Conservation (phyloP, 2,888 invertebrate genomes). For the Drosophila flavopinicola region DNA sequence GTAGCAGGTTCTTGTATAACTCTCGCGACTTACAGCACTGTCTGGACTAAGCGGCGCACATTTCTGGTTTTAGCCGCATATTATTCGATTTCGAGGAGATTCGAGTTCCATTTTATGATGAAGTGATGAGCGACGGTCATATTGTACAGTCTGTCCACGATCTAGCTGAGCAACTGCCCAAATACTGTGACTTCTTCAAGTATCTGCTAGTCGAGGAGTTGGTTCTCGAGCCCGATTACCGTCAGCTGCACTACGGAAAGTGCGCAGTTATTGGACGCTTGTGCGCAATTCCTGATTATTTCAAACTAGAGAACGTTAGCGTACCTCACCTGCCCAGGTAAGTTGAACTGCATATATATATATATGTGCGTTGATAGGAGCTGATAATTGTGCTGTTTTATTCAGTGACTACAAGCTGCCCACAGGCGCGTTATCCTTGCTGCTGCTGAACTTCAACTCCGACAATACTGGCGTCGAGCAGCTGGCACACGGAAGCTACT, state of each 20-base stretch:
- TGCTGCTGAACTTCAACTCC: slow-evolving; percentile 62
- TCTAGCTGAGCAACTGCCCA: slow-evolving; percentile 38
- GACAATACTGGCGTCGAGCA: slow-evolving; percentile 23
- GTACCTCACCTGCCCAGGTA: slow-evolving; percentile 72
- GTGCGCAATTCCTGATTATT: slow-evolving; percentile 39
- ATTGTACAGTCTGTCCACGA: too few species aligned
- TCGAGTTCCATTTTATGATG: not conserved
- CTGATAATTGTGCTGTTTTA: not conserved
- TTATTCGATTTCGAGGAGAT: not conserved
- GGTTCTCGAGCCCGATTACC: slow-evolving; percentile 63
- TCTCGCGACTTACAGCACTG: slow-evolving; percentile 25
- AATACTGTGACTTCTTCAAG: slow-evolving; percentile 74
- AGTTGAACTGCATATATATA: not conserved
- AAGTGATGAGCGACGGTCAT: slow-evolving; percentile 44
- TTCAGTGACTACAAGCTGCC: slow-evolving; percentile 71
- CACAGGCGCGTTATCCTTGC: slow-evolving; percentile 67
- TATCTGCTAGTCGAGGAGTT: slow-evolving; percentile 80
- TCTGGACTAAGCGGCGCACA: slow-evolving; percentile 8
- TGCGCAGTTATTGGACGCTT: slow-evolving; percentile 81
- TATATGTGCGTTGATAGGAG: not conserved
- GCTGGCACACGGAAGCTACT: slow-evolving; percentile 59
- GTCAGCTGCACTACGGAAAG: slow-evolving; percentile 76
- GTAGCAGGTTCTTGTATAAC: not conserved
- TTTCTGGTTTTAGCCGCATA: not conserved
- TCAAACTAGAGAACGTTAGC: slow-evolving; percentile 74